These are phyloP conservation scores for Phytoseiulus persimilis DNA, from an alignment of 2,888 invertebrate genomes.

Conservation along the genomic window DNA sequence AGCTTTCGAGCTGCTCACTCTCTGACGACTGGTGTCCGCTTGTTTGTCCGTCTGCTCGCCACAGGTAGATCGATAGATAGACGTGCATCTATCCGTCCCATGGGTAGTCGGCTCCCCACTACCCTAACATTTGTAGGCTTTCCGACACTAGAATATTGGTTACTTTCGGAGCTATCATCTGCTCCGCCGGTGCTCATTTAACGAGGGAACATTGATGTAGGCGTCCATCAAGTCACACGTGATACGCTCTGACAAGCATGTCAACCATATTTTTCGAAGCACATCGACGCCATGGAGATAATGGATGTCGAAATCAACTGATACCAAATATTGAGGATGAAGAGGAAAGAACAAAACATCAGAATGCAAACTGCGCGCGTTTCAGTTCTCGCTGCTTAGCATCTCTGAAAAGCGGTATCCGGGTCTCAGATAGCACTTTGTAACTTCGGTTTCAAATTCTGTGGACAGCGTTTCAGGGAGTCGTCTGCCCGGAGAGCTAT, in stretches of 20 bases:
- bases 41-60: no score
- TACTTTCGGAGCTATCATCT: not conserved
- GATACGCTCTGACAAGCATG: not conserved
- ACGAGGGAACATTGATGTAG: not conserved
- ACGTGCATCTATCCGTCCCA: no score
- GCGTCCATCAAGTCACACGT: not conserved
- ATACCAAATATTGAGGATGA: not conserved
- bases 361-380: not conserved
- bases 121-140: no score
- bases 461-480: no score
- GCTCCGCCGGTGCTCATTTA: not conserved
- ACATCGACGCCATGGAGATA: not conserved
- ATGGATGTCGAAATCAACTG: not conserved
- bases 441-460: no score
- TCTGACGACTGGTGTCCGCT: not conserved
- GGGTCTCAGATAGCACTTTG: no score
- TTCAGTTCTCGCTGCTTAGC: no score
- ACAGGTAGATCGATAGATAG: no score
- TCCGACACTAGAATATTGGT: no score
- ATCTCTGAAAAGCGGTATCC: no score
- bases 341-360: not conserved
- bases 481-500: no score
- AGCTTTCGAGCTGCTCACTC: not conserved
- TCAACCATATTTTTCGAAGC: not conserved
- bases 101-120: no score